phyloP scores from a whole-genome alignment of 2,113 vertebrate species.

The Oncorhynchus nerka region DNA sequence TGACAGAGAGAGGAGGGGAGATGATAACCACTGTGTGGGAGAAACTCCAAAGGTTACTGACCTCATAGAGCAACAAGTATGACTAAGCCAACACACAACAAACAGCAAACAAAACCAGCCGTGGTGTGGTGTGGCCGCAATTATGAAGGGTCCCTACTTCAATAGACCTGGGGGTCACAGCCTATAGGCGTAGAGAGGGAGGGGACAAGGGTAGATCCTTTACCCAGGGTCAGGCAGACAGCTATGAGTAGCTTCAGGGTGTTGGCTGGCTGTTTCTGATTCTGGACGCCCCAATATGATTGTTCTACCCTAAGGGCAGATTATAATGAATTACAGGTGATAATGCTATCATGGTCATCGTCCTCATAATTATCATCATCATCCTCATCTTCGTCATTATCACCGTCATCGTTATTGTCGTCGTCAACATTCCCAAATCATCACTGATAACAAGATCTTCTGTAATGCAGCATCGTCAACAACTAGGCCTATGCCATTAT shows the following conservation, averaged over 20 bases:
- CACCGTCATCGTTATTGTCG: neutral
- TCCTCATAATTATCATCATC: neutral
- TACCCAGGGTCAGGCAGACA: slow-evolving; percentile 21
- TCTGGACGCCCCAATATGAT: slow-evolving; percentile 2
- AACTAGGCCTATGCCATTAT: neutral
- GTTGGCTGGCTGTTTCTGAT: slow-evolving; percentile 42
- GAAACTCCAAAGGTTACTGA: slow-evolving; percentile 67
- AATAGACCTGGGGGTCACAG: slow-evolving; percentile 44
- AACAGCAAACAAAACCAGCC: slow-evolving; percentile 63
- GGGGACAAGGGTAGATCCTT: slow-evolving; percentile 36
- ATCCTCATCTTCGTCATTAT: neutral
- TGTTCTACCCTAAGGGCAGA: neutral
- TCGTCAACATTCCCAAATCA: neutral
- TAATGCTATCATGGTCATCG: neutral
- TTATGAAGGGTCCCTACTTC: neutral
- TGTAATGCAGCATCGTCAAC: neutral
- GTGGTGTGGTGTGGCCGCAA: slow-evolving; percentile 31
- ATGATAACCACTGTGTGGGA: slow-evolving; percentile 68
- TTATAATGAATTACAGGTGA: neutral
- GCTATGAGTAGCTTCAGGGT: slow-evolving; percentile 26
- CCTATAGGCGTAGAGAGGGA: slow-evolving; percentile 12
- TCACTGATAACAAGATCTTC: neutral
- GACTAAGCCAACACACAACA: slow-evolving; percentile 71
- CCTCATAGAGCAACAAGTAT: slow-evolving; percentile 64
- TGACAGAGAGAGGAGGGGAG: slow-evolving; percentile 16